Evolutionary conservation across 2,797 vertebrate genomes (phyloP).

Genomic region (Pteronotus mesoamericanus): DNA sequence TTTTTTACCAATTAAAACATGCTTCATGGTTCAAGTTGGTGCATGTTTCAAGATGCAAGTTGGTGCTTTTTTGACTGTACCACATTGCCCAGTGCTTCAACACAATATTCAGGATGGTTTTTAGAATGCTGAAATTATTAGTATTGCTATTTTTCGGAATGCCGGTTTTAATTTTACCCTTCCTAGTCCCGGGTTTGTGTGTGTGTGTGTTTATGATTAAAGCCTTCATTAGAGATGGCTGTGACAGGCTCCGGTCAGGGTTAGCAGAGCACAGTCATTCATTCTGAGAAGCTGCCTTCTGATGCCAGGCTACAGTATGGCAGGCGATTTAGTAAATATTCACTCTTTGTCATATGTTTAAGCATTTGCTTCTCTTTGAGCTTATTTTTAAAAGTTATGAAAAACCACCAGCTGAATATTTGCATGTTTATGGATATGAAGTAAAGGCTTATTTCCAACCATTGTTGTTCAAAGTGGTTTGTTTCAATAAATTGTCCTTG

Average conservation of each 20-base stretch:
- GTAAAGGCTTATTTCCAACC: conserved; percentile 19
- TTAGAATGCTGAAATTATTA: not conserved
- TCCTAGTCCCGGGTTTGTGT: not conserved
- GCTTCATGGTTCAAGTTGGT: not conserved
- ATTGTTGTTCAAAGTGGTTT: not conserved
- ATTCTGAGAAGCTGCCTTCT: not conserved
- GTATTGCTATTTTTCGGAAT: not conserved
- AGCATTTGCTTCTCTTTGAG: conserved; percentile 34
- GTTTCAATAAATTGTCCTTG: not conserved
- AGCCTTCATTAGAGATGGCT: not conserved
- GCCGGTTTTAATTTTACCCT: not conserved
- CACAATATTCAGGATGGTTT: not conserved
- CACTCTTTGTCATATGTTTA: conserved; percentile 29
- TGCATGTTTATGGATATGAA: not conserved
- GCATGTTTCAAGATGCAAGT: not conserved
- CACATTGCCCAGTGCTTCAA: not conserved
- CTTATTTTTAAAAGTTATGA: conserved; percentile 22
- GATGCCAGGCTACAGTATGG: not conserved
- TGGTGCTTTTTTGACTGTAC: not conserved
- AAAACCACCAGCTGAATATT: conserved; percentile 10
- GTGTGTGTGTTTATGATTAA: not conserved
- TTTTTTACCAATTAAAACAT: not conserved
- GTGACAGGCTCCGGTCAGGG: not conserved
- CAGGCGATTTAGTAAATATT: conserved; percentile 19
- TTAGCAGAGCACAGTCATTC: not conserved